These are phyloP conservation scores for Coryphaenoides rupestris DNA, from an alignment of 2,113 vertebrate genomes.

Conservation along the genomic window DNA sequence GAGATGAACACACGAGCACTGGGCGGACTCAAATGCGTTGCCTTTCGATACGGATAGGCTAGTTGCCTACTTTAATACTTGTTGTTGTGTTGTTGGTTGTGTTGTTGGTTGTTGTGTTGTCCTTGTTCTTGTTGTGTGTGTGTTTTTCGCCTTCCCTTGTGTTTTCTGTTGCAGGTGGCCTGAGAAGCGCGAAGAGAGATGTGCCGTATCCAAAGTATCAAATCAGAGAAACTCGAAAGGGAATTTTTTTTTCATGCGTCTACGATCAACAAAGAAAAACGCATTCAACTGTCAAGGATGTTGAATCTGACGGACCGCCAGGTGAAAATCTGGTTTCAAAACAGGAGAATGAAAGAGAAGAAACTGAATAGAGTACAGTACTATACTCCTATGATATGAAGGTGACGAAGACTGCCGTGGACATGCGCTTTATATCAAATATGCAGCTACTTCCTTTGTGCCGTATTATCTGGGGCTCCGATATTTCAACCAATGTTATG, in stretches of 20 bases:
- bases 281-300: conserved; percentile 94
- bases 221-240: conserved; percentile 95
- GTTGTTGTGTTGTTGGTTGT: no score
- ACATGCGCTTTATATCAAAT: not conserved
- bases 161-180: conserved; percentile 83
- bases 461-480: conserved; percentile 30
- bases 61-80: no score
- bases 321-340: conserved; percentile 99
- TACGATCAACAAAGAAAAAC: conserved; percentile 99
- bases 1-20: no score
- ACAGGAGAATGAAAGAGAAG: conserved; percentile 99
- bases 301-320: conserved; percentile 96
- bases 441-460: not conserved
- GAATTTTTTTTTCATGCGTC: conserved; percentile 99
- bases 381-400: conserved; percentile 93
- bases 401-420: conserved; percentile 45
- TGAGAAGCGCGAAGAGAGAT: conserved; percentile 95
- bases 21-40: no score
- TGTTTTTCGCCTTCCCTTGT: conserved; percentile 13
- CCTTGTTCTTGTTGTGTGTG: no score
- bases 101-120: no score
- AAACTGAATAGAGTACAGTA: conserved; percentile 99
- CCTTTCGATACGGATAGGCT: no score
- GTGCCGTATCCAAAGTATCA: conserved; percentile 96
- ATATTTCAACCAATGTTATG: conserved; percentile 35